Evolutionary conservation across 2,888 invertebrate species (phyloP).

Genomic region (Pediacus dermestoides): DNA sequence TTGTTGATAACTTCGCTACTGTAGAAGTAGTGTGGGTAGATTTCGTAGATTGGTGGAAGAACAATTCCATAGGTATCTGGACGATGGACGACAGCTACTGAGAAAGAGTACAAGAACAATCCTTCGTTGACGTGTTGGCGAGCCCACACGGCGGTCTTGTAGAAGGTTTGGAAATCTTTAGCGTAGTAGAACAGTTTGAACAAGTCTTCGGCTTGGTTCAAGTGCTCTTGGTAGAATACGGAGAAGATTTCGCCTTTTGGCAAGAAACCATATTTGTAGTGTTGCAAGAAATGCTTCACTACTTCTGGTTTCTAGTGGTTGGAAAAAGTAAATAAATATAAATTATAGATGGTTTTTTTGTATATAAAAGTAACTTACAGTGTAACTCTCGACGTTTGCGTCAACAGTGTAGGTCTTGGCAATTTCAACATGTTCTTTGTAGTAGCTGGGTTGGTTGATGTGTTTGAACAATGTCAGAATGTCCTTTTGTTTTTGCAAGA

Average conservation of each 20-base stretch:
- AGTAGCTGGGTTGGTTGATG: slow-evolving; percentile 59
- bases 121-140: slow-evolving; percentile 66
- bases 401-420: slow-evolving; percentile 58
- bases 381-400: slow-evolving; percentile 53
- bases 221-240: slow-evolving; percentile 57
- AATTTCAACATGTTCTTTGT: slow-evolving; percentile 53
- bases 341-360: background rate
- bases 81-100: slow-evolving; percentile 61
- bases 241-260: slow-evolving; percentile 61
- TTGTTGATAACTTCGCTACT: slow-evolving; percentile 63
- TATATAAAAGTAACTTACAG: slow-evolving; percentile 4
- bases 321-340: background rate
- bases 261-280: slow-evolving; percentile 56
- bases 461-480: slow-evolving; percentile 58
- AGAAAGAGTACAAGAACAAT: slow-evolving; percentile 63
- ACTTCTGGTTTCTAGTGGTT: slow-evolving; percentile 53
- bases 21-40: slow-evolving; percentile 67
- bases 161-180: slow-evolving; percentile 66
- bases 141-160: slow-evolving; percentile 64
- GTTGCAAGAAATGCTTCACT: slow-evolving; percentile 55
- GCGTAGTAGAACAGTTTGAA: slow-evolving; percentile 66
- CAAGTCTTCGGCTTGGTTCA: slow-evolving; percentile 59
- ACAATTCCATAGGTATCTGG: slow-evolving; percentile 60
- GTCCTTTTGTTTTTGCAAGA: slow-evolving; percentile 36
- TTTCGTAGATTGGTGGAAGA: slow-evolving; percentile 69